Evolutionary conservation across 2,888 invertebrate genomes (phyloP), one percentile per base, ranked within the genome.

Genomic region (Drosophila sordidula): DNA sequence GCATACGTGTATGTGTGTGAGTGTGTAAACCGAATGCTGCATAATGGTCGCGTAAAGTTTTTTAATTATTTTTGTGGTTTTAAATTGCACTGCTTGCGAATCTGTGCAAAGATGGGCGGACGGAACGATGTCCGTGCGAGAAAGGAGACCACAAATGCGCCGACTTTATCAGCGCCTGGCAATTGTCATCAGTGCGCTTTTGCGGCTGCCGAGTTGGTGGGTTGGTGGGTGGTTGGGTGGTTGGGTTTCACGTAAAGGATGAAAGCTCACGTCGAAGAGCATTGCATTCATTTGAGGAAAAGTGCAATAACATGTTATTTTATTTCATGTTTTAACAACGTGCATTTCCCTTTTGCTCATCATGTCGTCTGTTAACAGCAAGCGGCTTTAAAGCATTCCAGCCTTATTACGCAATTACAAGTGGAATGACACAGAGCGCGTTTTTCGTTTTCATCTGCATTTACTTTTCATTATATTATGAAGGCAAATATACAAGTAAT

Each of bases 241-340:
- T 11, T 22, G 42, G 22, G 22, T 22, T 12, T 42, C 1, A 25
- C 9, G 41, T 18, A 42, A 42, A 22, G 36, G 46, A 38, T 25
- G 63, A 55, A 62, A 67, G 68, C 59, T 14, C 38, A 32, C 51
- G 47, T 34, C 56, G 52, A 38, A 45, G 38, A 55, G 52, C 42
- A 70, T 58, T 68, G 68, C 65, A 66, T 80, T 80, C 54, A 74
- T 74, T 86, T 80, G 68, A 74, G 69, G 64, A 65, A 83, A 84
- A 84, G 83, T 87, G 83, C 83, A 84, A 84, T 84, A 84, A 81
- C 84, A 87, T 84, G 83, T 84, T 84, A 84, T 80, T 75, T 84
- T 50, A 75, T 65, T 75, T 75, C 58, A 69, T 64, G 50, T 70
- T 51, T 78, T 45, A 59, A 49, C 59, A 58, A 66, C 65, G n/a